phyloP scores from a whole-genome alignment of 2,888 invertebrate species.

The Eudemis profundana region DNA sequence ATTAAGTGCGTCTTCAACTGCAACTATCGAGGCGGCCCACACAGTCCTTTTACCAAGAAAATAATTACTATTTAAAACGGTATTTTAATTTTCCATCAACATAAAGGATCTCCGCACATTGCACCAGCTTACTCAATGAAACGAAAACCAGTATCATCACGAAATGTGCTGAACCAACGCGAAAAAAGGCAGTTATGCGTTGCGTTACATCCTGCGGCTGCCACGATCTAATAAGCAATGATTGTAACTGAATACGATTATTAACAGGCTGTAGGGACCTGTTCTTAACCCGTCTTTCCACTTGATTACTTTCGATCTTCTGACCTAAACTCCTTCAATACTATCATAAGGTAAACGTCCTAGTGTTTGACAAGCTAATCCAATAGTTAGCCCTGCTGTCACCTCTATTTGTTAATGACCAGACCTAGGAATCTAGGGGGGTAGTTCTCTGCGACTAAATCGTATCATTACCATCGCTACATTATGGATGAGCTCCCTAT shows the following conservation, averaged over 20 bases:
- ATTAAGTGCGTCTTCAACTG: too few species aligned
- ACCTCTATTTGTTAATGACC: too few species aligned
- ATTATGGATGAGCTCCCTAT: too few species aligned
- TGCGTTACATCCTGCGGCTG: conserved; percentile 59
- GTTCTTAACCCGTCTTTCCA: conserved; percentile 34
- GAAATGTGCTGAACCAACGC: conserved; percentile 46
- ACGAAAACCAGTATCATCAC: conserved; percentile 44
- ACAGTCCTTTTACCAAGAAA: too few species aligned
- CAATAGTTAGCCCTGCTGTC: too few species aligned
- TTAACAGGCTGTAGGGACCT: conserved; percentile 47
- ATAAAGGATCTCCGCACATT: conserved; percentile 27
- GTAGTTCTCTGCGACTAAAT: too few species aligned
- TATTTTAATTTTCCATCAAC: conserved; percentile 3
- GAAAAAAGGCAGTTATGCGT: conserved; percentile 50
- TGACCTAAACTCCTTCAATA: background rate
- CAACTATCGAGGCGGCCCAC: too few species aligned
- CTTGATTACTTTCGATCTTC: background rate
- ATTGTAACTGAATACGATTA: conserved; percentile 52
- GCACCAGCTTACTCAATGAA: conserved; percentile 40
- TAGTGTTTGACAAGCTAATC: too few species aligned
- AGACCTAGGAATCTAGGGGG: too few species aligned
- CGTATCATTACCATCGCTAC: too few species aligned
- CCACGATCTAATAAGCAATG: conserved; percentile 69
- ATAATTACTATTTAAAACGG: too few species aligned
- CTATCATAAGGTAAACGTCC: too few species aligned